Percentiles rank a stretch among this genome's conserved stretches.
Conservation (phyloP, 2,888 invertebrate genomes). For the Aleiodes testaceus region DNA sequence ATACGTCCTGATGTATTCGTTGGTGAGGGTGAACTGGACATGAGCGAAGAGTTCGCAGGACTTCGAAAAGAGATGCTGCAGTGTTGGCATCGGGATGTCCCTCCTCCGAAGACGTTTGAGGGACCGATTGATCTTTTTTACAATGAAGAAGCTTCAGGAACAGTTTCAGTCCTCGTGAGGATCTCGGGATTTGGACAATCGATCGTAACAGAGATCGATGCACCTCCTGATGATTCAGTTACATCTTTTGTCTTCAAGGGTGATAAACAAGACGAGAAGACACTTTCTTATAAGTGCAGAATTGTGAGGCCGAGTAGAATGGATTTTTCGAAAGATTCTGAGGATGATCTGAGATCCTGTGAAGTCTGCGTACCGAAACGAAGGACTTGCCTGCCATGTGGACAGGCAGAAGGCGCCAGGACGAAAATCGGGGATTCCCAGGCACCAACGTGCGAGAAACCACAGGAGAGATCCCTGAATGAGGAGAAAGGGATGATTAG, state of each 20-base stretch:
- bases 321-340: conserved; percentile 52
- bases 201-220: conserved; percentile 78
- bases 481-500: conserved; percentile 48
- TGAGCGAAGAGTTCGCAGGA: conserved; percentile 78
- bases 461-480: neutral
- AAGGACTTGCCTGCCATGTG: conserved; percentile 56
- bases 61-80: conserved; percentile 74
- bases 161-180: conserved; percentile 76
- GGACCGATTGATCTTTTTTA: conserved; percentile 76
- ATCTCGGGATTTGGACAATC: conserved; percentile 80
- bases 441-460: conserved; percentile 6
- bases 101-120: conserved; percentile 75
- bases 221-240: conserved; percentile 48
- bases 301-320: conserved; percentile 52
- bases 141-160: conserved; percentile 74
- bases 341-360: conserved; percentile 41
- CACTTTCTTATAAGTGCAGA: conserved; percentile 59
- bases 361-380: conserved; percentile 49
- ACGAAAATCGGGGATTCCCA: neutral
- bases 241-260: conserved; percentile 60
- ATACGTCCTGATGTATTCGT: conserved; percentile 78
- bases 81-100: conserved; percentile 54
- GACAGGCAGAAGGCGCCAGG: conserved; percentile 43
- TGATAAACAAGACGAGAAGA: conserved; percentile 49
- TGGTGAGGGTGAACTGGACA: conserved; percentile 77